Conservation (phyloP, 2,113 vertebrate genomes). For the Mastomys natalensis region DNA sequence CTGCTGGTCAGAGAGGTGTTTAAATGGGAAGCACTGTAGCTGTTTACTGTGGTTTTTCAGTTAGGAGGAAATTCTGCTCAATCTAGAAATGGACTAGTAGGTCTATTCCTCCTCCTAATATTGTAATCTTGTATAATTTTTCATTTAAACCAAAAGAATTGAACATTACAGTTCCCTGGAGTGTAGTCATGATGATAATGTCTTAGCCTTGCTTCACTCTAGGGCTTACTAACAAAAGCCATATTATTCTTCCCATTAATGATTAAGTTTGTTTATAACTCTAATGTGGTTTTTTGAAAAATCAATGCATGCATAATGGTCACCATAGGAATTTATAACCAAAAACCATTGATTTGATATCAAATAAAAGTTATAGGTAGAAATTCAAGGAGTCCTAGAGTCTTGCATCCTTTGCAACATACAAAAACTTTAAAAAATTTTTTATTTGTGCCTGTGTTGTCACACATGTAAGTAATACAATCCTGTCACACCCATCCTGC, state of each 20-base stretch:
- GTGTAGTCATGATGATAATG: background rate
- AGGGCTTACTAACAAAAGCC: slow-evolving; percentile 34
- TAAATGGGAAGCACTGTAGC: background rate
- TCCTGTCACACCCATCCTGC: too few relatives aligned
- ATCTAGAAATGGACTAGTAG: background rate
- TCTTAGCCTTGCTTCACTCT: background rate
- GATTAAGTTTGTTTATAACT: slow-evolving; percentile 53
- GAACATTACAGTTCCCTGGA: slow-evolving; percentile 10
- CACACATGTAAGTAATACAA: too few relatives aligned
- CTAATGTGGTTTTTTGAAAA: slow-evolving; percentile 56
- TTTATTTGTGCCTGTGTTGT: background rate
- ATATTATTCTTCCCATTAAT: slow-evolving; percentile 24
- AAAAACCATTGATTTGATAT: slow-evolving; percentile 9
- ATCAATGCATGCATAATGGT: background rate
- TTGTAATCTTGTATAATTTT: background rate
- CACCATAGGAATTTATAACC: background rate
- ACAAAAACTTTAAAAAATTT: background rate
- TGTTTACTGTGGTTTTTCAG: background rate
- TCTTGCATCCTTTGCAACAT: background rate
- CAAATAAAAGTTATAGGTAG: background rate
- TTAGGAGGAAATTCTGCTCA: background rate
- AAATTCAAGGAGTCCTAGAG: background rate
- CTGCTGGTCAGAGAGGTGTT: background rate
- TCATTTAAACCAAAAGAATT: background rate
- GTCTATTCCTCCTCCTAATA: background rate